Conservation (phyloP, 2,113 vertebrate species). For the Sceloporus tristichus region DNA sequence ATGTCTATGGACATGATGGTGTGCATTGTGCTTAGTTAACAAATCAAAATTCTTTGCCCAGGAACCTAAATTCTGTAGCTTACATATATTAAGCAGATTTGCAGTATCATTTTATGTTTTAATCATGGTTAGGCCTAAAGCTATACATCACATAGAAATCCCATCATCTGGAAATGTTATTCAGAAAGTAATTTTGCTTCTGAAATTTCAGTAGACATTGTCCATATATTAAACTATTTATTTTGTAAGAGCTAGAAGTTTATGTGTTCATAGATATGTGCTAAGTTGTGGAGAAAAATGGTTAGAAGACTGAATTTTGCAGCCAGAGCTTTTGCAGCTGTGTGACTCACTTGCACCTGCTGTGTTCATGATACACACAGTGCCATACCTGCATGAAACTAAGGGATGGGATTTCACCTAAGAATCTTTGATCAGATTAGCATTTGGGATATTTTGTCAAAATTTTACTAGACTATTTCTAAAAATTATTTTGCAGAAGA, state of each 20-base stretch:
- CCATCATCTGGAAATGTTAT: no score
- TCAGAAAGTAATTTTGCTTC: not conserved
- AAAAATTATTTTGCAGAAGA: no score
- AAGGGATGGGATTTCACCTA: no score
- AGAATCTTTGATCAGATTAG: no score
- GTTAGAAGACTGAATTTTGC: not conserved
- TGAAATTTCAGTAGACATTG: not conserved
- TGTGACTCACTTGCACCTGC: not conserved
- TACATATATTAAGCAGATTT: not conserved
- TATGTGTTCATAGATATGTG: no score
- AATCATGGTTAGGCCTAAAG: not conserved
- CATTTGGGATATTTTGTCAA: no score
- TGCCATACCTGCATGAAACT: no score
- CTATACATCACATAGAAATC: not conserved
- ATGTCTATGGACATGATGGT: not conserved
- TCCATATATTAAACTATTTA: no score
- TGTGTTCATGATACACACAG: not conserved
- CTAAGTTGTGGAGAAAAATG: not conserved
- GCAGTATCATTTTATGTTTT: not conserved
- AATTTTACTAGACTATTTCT: no score
- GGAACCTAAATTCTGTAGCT: no score
- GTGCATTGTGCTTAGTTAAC: not conserved
- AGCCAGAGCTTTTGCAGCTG: not conserved
- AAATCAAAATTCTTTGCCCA: not conserved
- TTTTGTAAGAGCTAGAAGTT: not conserved